Conservation (phyloP, 2,888 invertebrate species). For the Macrophya annulata region DNA sequence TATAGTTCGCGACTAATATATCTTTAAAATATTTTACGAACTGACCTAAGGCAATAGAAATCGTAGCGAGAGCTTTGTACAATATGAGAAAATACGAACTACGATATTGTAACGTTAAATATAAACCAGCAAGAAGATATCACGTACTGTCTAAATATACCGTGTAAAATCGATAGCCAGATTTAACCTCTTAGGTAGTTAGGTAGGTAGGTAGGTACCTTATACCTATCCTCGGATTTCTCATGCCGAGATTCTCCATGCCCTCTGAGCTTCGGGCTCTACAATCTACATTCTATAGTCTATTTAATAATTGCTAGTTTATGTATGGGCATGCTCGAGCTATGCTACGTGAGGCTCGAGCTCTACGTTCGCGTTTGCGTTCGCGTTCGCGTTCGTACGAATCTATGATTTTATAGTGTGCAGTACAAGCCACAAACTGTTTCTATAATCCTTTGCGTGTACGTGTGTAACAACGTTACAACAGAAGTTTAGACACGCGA, state of each 20-base stretch:
- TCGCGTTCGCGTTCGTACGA: neutral
- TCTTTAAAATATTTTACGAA: neutral
- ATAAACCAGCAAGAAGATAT: neutral
- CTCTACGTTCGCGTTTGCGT: neutral
- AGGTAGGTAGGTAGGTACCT: neutral
- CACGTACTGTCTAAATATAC: conserved; percentile 45
- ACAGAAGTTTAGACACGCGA: conserved; percentile 6
- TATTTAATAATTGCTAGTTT: conserved; percentile 48
- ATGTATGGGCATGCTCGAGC: conserved; percentile 8
- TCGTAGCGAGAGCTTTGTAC: neutral
- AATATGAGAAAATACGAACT: too few relatives aligned
- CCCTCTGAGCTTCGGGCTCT: conserved; percentile 27
- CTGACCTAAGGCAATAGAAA: neutral
- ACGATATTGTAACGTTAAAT: neutral
- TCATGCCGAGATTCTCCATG: neutral
- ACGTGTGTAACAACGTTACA: neutral
- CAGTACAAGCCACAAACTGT: neutral
- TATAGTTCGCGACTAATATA: too few relatives aligned
- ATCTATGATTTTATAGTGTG: conserved; percentile 22
- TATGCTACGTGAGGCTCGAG: neutral
- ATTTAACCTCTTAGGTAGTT: conserved; percentile 9
- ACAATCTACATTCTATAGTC: conserved; percentile 42
- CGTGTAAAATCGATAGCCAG: conserved; percentile 43
- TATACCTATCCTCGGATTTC: neutral
- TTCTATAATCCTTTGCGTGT: neutral